Percentiles rank a stretch among this genome's conserved stretches.
phyloP scores from a whole-genome alignment of 2,888 invertebrate genomes.

The Acrocyrtus sp. region DNA sequence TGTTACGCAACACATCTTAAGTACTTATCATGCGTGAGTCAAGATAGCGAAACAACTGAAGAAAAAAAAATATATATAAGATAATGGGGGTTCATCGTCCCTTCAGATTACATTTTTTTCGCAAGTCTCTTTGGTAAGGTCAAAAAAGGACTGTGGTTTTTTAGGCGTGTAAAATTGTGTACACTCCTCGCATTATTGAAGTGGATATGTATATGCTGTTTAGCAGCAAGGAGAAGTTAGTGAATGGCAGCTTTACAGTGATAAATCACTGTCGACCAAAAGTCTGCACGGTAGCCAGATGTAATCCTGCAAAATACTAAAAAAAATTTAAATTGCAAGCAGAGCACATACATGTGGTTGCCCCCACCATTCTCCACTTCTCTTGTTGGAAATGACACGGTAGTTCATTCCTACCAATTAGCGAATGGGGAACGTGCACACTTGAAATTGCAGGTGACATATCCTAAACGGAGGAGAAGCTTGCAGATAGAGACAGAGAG shows the following conservation, averaged over 20 bases:
- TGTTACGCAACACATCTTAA: too few species aligned
- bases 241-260: too few species aligned
- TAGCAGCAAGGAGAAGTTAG: too few species aligned
- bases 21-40: too few species aligned
- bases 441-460: background rate
- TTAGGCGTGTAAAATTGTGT: background rate
- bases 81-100: conserved; percentile 31
- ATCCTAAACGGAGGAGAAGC: background rate
- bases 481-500: background rate
- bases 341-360: too few species aligned
- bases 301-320: too few species aligned
- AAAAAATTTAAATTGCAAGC: background rate
- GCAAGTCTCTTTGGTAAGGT: conserved; percentile 40
- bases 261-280: too few species aligned
- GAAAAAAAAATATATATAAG: too few species aligned
- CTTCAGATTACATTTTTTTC: conserved; percentile 20
- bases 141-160: conserved; percentile 13
- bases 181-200: background rate
- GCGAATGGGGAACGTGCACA: background rate
- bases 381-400: background rate
- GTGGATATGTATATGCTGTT: conserved; percentile 1
- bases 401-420: background rate
- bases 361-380: background rate
- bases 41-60: too few species aligned
- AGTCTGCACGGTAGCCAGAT: too few species aligned